phyloP scores from a whole-genome alignment of 64 coral and sea anemone genomes.

The Cladopsammia gracilis region DNA sequence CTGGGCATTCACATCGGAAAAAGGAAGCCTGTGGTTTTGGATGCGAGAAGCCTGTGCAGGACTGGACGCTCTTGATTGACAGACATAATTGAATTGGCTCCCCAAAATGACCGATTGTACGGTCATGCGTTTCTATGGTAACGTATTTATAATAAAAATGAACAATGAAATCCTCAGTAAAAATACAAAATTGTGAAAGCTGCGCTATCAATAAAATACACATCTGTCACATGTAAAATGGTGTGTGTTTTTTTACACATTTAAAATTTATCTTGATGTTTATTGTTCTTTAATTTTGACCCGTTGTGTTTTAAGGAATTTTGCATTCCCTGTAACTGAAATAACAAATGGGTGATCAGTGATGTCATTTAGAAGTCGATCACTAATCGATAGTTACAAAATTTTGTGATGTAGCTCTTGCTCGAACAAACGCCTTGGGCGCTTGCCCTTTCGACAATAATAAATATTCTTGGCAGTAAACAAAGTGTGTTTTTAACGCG shows the following conservation, averaged over 20 bases:
- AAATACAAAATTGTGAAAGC: background rate
- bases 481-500: too few species aligned
- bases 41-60: background rate
- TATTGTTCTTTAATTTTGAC: too few species aligned
- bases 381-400: too few species aligned
- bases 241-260: background rate
- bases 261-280: too few species aligned
- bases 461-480: too few species aligned
- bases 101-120: background rate
- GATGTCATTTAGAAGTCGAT: too few species aligned
- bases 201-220: background rate
- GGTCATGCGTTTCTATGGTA: background rate
- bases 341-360: too few species aligned
- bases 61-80: background rate
- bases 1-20: background rate
- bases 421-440: too few species aligned
- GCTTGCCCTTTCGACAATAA: too few species aligned
- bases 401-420: too few species aligned
- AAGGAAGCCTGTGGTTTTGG: background rate
- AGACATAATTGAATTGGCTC: background rate
- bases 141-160: slow-evolving; percentile 15
- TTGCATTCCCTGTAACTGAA: too few species aligned
- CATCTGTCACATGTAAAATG: background rate
- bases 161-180: background rate
- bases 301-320: too few species aligned